phyloP scores from a whole-genome alignment of 53 echinoderm and acorn worm genomes.

The Apostichopus leukothele region DNA sequence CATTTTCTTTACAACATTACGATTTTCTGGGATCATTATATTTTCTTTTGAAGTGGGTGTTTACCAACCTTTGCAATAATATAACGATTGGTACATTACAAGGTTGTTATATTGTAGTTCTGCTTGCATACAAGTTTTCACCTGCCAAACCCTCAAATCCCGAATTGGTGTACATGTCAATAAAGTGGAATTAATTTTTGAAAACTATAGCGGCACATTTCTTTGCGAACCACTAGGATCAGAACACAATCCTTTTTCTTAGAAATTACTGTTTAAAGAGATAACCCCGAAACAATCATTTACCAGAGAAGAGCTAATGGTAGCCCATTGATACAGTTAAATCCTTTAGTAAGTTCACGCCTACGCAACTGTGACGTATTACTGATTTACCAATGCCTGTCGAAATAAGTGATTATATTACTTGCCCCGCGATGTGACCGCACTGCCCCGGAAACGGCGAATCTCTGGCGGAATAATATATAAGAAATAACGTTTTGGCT shows the following conservation, averaged over 20 bases:
- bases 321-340: background rate
- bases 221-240: background rate
- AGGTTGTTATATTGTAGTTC: too few species aligned
- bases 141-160: too few species aligned
- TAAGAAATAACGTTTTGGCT: background rate
- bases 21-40: too few species aligned
- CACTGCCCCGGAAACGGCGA: slow-evolving; percentile 48
- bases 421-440: slow-evolving; percentile 7
- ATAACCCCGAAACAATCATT: background rate
- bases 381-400: background rate
- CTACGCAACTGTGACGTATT: slow-evolving; percentile 33
- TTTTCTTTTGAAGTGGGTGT: too few species aligned
- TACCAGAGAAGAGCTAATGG: background rate
- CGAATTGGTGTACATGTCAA: too few species aligned
- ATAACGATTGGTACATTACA: too few species aligned
- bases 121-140: too few species aligned
- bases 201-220: background rate
- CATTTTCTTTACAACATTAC: too few species aligned
- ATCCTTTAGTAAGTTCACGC: slow-evolving; percentile 26
- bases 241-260: background rate
- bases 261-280: background rate
- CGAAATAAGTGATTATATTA: slow-evolving; percentile 15
- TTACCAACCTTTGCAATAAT: too few species aligned
- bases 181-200: background rate
- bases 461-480: background rate